These are phyloP conservation scores for Polietes domitor DNA, from an alignment of 2,888 invertebrate species.

Conservation along the genomic window DNA sequence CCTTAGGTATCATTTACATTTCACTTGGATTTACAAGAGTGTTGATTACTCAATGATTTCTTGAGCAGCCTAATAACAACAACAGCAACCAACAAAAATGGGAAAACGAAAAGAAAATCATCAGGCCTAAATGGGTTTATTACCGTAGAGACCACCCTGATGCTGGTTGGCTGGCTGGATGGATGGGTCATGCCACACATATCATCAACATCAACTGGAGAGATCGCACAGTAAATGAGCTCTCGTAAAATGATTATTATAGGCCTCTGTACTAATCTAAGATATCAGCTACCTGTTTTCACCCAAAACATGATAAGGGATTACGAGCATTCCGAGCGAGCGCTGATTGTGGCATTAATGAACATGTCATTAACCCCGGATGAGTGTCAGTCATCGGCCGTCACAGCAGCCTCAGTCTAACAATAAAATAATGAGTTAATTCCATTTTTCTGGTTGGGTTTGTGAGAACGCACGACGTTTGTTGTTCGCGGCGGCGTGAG, in stretches of 20 bases:
- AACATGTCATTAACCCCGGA: slow-evolving; percentile 67
- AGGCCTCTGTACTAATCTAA: slow-evolving; percentile 4
- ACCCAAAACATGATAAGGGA: slow-evolving; percentile 42
- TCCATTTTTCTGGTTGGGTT: slow-evolving; percentile 24
- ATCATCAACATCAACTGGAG: neutral
- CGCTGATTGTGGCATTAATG: slow-evolving; percentile 47
- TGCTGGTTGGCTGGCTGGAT: slow-evolving; percentile 39
- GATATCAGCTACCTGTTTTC: slow-evolving; percentile 57
- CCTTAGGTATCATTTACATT: slow-evolving; percentile 30
- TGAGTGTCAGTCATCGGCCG: slow-evolving; percentile 54
- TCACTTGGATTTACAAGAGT: neutral
- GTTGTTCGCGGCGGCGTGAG: neutral
- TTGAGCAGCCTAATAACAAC: neutral
- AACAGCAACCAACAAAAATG: neutral
- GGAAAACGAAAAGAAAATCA: neutral
- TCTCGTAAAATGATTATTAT: slow-evolving; percentile 16
- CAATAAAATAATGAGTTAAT: slow-evolving; percentile 58
- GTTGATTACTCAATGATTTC: slow-evolving; percentile 18
- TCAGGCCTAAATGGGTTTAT: slow-evolving; percentile 51
- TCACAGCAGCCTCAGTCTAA: slow-evolving; percentile 31
- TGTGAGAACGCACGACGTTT: neutral
- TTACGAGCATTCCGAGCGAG: slow-evolving; percentile 18
- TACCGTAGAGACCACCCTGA: slow-evolving; percentile 65
- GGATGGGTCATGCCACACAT: slow-evolving; percentile 1
- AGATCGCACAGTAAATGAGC: neutral